Conservation (phyloP, 2,113 vertebrate genomes). For the Leucopsar rothschildi region DNA sequence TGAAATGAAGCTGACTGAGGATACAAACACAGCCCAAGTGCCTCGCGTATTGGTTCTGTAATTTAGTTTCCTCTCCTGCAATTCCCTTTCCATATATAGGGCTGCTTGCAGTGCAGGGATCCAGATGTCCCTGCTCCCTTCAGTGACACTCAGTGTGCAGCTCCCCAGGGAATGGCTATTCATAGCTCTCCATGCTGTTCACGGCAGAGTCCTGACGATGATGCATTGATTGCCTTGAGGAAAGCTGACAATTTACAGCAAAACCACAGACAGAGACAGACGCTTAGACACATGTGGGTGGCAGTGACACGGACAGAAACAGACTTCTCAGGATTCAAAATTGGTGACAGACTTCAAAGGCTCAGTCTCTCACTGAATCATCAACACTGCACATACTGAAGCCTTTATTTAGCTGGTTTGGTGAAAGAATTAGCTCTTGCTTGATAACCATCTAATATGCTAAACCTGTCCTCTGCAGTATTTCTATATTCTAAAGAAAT, state of each 20-base stretch:
- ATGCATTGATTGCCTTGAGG: slow-evolving; percentile 11
- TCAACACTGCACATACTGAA: background rate
- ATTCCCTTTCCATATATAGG: background rate
- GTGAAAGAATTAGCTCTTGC: slow-evolving; percentile 17
- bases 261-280: slow-evolving; percentile 48
- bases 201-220: background rate
- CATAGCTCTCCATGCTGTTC: background rate
- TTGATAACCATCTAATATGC: background rate
- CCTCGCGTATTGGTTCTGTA: background rate
- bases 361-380: slow-evolving; percentile 14
- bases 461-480: background rate
- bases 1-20: background rate
- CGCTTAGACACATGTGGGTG: slow-evolving; percentile 30
- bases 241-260: slow-evolving; percentile 53
- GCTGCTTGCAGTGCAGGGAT: background rate
- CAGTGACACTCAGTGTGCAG: background rate
- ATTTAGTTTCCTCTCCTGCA: background rate
- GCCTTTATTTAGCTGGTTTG: slow-evolving; percentile 30
- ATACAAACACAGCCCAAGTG: background rate
- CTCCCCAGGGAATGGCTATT: background rate
- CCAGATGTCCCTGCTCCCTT: background rate
- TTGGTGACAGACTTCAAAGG: slow-evolving; percentile 43
- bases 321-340: slow-evolving; percentile 16
- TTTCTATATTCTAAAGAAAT: background rate
- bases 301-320: slow-evolving; percentile 32